Percentiles rank a stretch among this genome's conserved stretches.
These are phyloP conservation scores for Neopelma chrysocephalum DNA, from an alignment of 2,797 vertebrate species.

Conservation along the genomic window DNA sequence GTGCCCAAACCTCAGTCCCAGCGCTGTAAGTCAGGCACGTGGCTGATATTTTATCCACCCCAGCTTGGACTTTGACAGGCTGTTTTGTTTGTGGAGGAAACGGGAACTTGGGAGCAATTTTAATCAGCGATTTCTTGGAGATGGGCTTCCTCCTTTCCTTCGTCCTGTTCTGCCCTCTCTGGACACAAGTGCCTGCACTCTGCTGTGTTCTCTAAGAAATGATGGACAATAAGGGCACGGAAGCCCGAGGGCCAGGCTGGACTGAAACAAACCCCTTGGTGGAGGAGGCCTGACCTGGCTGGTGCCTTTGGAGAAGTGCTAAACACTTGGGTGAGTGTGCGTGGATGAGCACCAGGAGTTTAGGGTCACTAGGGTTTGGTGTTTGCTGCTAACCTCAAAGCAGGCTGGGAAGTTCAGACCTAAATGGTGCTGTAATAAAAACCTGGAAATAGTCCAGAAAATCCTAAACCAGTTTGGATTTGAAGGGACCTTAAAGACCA, in stretches of 20 bases:
- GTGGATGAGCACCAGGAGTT: background rate
- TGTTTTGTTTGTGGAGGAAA: conserved; percentile 3
- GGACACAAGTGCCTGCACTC: fast-evolving
- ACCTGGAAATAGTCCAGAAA: background rate
- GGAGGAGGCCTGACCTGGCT: background rate
- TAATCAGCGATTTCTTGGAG: background rate
- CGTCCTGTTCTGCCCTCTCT: background rate
- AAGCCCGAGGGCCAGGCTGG: background rate
- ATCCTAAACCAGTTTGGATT: background rate
- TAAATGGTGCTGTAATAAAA: background rate
- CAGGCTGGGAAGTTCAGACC: background rate
- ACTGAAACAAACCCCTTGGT: background rate
- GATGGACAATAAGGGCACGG: background rate
- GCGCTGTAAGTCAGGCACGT: conserved; percentile 59
- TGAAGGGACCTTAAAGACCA: background rate
- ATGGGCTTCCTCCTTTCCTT: background rate
- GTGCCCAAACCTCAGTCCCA: conserved; percentile 70
- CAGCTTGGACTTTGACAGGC: background rate
- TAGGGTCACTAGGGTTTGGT: background rate
- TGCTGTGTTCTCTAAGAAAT: background rate
- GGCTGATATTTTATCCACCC: conserved; percentile 58
- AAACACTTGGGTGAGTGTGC: background rate
- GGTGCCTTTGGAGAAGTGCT: background rate
- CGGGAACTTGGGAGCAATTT: background rate
- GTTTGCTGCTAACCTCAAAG: background rate